Evolutionary conservation across 2,797 vertebrate genomes (phyloP).

Genomic region (Periparus ater): DNA sequence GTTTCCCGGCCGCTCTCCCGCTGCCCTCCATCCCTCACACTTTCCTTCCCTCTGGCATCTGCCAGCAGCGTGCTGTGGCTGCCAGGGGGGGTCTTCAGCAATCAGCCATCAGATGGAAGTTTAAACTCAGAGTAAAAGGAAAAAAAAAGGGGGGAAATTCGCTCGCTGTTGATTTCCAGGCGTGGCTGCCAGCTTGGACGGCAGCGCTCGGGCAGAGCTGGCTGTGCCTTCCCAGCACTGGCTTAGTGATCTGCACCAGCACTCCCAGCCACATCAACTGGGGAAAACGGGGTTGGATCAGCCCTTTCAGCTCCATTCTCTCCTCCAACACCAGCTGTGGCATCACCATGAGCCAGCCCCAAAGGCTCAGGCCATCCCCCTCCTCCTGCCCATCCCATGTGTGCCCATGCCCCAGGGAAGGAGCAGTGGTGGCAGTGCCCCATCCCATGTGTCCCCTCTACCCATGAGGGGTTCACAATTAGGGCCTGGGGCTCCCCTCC

Average conservation of each 20-base stretch:
- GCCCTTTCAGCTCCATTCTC: background rate
- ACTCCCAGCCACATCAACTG: accelerated
- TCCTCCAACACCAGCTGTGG: background rate
- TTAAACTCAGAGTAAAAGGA: background rate
- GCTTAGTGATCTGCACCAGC: background rate
- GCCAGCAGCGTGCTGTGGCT: constrained; percentile 23
- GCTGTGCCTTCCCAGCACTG: background rate
- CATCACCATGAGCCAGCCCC: accelerated
- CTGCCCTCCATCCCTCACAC: constrained; percentile 15
- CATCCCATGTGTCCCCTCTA: accelerated
- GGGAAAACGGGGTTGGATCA: background rate
- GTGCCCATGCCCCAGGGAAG: background rate
- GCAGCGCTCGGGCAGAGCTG: background rate
- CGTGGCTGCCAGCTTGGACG: accelerated
- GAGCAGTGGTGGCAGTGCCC: background rate
- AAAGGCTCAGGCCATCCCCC: background rate
- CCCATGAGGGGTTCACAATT: accelerated
- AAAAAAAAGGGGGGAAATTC: background rate
- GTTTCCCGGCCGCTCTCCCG: background rate
- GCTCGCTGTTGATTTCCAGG: background rate
- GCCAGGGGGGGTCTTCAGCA: background rate
- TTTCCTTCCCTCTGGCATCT: constrained; percentile 56
- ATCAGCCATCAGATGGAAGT: background rate
- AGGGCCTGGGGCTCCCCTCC: background rate
- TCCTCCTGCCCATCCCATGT: background rate